Percentiles rank a stretch among this genome's conserved stretches.
Evolutionary conservation across 2,888 invertebrate genomes (phyloP).

Genomic region (Drosophila maculinotata): DNA sequence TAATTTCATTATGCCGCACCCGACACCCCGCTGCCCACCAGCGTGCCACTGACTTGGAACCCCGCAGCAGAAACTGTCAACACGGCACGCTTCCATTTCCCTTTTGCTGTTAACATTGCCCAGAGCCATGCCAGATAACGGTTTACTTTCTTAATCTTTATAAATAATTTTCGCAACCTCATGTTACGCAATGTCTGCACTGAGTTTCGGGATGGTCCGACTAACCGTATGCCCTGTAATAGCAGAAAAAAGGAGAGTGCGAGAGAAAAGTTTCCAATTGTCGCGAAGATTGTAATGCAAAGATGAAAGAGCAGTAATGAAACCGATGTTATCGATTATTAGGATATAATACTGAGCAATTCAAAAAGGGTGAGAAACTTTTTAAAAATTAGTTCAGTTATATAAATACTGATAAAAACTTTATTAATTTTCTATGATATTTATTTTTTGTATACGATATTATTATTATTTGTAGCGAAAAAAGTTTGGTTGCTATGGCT

Average conservation of each 20-base stretch:
- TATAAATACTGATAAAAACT: background rate
- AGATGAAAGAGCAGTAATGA: background rate
- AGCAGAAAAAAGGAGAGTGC: too few species aligned
- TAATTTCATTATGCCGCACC: constrained; percentile 49
- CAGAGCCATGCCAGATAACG: constrained; percentile 66
- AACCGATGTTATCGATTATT: background rate
- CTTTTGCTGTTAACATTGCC: constrained; percentile 31
- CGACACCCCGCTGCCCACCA: background rate
- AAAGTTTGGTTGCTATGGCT: background rate
- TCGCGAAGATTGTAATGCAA: background rate
- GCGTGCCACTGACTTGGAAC: background rate
- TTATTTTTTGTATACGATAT: background rate
- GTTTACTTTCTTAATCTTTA: constrained; percentile 78
- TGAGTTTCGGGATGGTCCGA: constrained; percentile 22
- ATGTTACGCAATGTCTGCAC: constrained; percentile 48
- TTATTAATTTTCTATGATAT: background rate
- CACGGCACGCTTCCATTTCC: constrained; percentile 47
- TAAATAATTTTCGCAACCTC: constrained; percentile 73
- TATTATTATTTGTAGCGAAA: constrained; percentile 1
- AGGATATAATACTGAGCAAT: background rate
- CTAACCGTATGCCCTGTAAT: constrained; percentile 25
- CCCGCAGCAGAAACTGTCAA: constrained; percentile 60
- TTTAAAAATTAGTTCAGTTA: too few species aligned
- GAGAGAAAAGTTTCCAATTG: background rate
- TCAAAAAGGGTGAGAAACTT: too few species aligned